These are phyloP conservation scores for Spatulosminthurus flaviceps DNA, from an alignment of 2,888 invertebrate species.

Conservation along the genomic window DNA sequence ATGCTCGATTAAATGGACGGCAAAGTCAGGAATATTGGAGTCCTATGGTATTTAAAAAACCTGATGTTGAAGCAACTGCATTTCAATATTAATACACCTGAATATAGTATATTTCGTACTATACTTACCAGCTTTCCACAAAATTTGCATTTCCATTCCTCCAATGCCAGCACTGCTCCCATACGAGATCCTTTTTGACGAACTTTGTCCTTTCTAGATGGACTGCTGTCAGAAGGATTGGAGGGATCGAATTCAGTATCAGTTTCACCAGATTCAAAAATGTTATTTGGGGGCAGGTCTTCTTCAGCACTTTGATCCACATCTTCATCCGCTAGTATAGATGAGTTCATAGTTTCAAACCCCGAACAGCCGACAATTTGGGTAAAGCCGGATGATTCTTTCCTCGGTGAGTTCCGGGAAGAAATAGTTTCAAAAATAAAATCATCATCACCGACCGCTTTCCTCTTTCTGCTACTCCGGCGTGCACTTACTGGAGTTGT, in stretches of 20 bases:
- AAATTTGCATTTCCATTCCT: slow-evolving; percentile 56
- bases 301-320: background rate
- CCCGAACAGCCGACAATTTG: background rate
- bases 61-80: too few relatives aligned
- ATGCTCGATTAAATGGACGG: slow-evolving; percentile 53
- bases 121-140: slow-evolving; percentile 50
- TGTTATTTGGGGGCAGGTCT: background rate
- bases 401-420: background rate
- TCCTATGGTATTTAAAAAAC: slow-evolving; percentile 40
- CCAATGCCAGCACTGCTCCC: slow-evolving; percentile 49
- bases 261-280: background rate
- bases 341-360: slow-evolving; percentile 2
- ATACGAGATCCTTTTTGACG: slow-evolving; percentile 28
- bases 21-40: slow-evolving; percentile 42
- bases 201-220: background rate
- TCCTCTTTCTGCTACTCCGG: slow-evolving; percentile 35
- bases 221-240: background rate
- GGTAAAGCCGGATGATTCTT: slow-evolving; percentile 23
- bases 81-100: slow-evolving; percentile 22
- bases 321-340: slow-evolving; percentile 32
- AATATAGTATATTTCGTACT: too few relatives aligned
- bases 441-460: slow-evolving; percentile 36
- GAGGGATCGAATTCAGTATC: background rate
- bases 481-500: background rate
- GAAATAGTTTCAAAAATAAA: slow-evolving; percentile 28